These are phyloP conservation scores for Pterois miles DNA, from an alignment of 2,797 vertebrate genomes.

Conservation along the genomic window DNA sequence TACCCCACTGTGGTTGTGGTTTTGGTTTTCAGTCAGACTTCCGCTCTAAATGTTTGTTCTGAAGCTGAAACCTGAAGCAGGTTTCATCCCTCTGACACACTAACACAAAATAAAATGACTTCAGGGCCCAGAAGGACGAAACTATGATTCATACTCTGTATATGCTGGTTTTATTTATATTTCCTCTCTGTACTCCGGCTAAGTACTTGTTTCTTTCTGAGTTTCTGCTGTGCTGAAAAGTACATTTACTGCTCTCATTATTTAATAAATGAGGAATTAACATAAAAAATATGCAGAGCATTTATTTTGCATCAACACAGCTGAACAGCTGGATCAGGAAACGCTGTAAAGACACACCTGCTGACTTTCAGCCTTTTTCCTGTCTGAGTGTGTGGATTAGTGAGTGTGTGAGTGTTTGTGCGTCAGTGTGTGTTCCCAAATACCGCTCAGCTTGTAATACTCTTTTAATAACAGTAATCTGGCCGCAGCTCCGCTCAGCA, in stretches of 20 bases:
- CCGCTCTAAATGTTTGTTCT: neutral
- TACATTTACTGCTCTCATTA: neutral
- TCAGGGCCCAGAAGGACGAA: neutral
- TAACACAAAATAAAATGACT: neutral
- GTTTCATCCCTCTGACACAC: neutral
- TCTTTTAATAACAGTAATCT: slow-evolving; percentile 71
- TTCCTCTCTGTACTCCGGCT: neutral
- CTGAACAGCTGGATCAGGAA: neutral
- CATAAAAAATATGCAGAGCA: neutral
- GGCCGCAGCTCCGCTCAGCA: slow-evolving; percentile 37
- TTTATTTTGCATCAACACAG: neutral
- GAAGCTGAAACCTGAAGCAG: neutral
- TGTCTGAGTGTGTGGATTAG: slow-evolving; percentile 1
- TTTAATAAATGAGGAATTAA: neutral
- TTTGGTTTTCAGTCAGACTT: no score
- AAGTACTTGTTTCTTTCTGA: neutral
- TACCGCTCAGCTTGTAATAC: slow-evolving; percentile 52
- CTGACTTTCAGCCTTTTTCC: neutral
- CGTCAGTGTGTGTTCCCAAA: slow-evolving; percentile 8
- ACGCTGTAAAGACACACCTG: neutral
- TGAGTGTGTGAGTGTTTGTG: slow-evolving; percentile 15
- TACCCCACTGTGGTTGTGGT: no score
- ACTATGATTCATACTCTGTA: neutral
- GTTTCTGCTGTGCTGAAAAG: neutral
- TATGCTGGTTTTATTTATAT: neutral